A percentile compares a stretch with the other conserved stretches of the same genome.
Conservation (phyloP, 2,888 invertebrate species). For the Leptopilina myrica region DNA sequence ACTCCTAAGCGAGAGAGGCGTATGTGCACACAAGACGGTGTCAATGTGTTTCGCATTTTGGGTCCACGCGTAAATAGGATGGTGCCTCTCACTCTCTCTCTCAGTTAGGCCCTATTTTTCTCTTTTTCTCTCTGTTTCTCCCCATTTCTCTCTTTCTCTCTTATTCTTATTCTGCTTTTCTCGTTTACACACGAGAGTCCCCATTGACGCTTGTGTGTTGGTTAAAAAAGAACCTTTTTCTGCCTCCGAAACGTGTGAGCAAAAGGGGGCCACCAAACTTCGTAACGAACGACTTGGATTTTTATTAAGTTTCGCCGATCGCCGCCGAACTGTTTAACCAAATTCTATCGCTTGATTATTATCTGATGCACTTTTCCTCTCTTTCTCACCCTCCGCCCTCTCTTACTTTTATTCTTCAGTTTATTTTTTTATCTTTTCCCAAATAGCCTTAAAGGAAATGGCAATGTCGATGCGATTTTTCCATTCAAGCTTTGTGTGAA, state of each 20-base stretch:
- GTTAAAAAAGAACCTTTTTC: neutral
- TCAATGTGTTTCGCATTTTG: slow-evolving; percentile 53
- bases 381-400: slow-evolving; percentile 4
- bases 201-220: slow-evolving; percentile 1
- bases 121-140: too few relatives aligned
- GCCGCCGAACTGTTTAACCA: slow-evolving; percentile 62
- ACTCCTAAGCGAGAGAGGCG: slow-evolving; percentile 64
- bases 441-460: too few relatives aligned
- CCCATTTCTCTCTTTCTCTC: too few relatives aligned
- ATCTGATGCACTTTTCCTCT: slow-evolving; percentile 48
- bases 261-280: slow-evolving; percentile 26
- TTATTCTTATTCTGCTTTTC: too few relatives aligned
- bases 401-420: neutral
- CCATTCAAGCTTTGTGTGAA: too few relatives aligned
- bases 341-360: slow-evolving; percentile 64
- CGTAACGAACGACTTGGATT: slow-evolving; percentile 62
- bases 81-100: neutral
- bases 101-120: too few relatives aligned
- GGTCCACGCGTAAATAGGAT: slow-evolving; percentile 55
- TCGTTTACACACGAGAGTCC: neutral
- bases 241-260: slow-evolving; percentile 60
- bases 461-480: too few relatives aligned
- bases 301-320: slow-evolving; percentile 61
- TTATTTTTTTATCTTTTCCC: too few relatives aligned
- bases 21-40: slow-evolving; percentile 50